A percentile compares a stretch with the other conserved stretches of the same genome.
Conservation (phyloP, 64 coral and sea anemone species). For the Trachythela sp. region DNA sequence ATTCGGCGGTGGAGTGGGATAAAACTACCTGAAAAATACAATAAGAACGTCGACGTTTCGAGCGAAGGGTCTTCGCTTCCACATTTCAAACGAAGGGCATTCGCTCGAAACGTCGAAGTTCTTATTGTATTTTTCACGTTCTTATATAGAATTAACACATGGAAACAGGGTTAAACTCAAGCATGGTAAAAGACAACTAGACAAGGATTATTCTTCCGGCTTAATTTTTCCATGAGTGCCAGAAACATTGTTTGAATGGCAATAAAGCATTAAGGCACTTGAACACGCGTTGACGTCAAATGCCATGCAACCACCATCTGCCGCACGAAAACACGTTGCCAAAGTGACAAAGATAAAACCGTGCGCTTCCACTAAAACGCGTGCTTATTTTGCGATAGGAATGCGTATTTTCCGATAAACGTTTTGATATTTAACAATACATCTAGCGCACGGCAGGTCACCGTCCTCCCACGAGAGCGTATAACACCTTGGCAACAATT, state of each 20-base stretch:
- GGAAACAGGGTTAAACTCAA: not conserved
- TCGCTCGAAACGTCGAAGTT: no score
- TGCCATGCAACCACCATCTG: not conserved
- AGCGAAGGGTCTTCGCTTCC: no score
- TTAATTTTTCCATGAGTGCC: not conserved
- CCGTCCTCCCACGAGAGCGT: not conserved
- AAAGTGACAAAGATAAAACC: not conserved
- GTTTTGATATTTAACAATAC: not conserved
- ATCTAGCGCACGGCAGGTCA: not conserved
- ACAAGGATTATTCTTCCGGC: not conserved
- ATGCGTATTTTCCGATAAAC: slow-evolving; percentile 10
- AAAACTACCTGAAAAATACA: no score
- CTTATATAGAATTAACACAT: not conserved
- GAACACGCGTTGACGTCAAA: not conserved
- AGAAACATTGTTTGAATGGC: not conserved
- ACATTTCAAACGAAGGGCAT: no score
- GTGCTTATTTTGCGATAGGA: not conserved
- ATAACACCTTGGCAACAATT: not conserved
- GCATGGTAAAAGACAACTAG: not conserved
- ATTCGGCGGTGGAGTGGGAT: no score
- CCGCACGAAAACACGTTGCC: not conserved
- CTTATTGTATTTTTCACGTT: no score
- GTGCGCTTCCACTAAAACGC: not conserved
- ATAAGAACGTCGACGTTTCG: no score
- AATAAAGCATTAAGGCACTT: not conserved